Conservation (phyloP, 2,113 vertebrate genomes). For the Halichoeres trimaculatus region DNA sequence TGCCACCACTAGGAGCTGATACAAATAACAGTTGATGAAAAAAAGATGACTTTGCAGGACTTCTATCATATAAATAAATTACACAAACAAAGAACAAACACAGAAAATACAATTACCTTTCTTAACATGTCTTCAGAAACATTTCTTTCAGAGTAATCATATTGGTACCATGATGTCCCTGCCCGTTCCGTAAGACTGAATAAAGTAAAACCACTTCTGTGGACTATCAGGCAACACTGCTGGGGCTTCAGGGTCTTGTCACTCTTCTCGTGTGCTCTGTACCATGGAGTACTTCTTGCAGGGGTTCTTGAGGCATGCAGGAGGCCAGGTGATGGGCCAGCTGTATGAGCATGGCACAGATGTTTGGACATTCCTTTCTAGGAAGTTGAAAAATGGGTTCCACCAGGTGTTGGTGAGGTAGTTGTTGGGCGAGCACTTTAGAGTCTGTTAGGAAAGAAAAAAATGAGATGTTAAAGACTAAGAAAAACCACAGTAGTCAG, state of each 20-base stretch:
- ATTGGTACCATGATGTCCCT: slow-evolving; percentile 35
- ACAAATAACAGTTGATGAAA: slow-evolving; percentile 30
- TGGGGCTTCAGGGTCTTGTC: slow-evolving; percentile 20
- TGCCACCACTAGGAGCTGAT: slow-evolving; percentile 11
- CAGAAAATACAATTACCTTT: slow-evolving; percentile 43
- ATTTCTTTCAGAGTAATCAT: slow-evolving; percentile 15
- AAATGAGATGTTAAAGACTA: neutral
- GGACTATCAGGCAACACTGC: slow-evolving; percentile 25
- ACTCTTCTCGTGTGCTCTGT: slow-evolving; percentile 87
- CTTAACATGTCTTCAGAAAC: slow-evolving; percentile 24
- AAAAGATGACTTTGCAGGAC: slow-evolving; percentile 13
- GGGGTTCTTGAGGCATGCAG: slow-evolving; percentile 94
- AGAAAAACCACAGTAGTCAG: neutral
- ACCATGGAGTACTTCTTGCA: slow-evolving; percentile 97
- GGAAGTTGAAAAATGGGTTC: slow-evolving; percentile 96
- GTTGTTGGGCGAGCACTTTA: slow-evolving; percentile 93
- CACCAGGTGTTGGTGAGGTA: slow-evolving; percentile 98
- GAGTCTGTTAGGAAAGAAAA: slow-evolving; percentile 79
- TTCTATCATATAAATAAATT: slow-evolving; percentile 62
- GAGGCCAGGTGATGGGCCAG: slow-evolving; percentile 94
- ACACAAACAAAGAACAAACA: slow-evolving; percentile 50
- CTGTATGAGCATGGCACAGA: slow-evolving; percentile 93
- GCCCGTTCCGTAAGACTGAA: slow-evolving; percentile 20
- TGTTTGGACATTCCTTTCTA: slow-evolving; percentile 95
- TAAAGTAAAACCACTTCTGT: slow-evolving; percentile 14